Evolutionary conservation across 2,113 vertebrate species (phyloP), one percentile per base, ranked within the genome.

Genomic region (Tragelaphus buxtoni): DNA sequence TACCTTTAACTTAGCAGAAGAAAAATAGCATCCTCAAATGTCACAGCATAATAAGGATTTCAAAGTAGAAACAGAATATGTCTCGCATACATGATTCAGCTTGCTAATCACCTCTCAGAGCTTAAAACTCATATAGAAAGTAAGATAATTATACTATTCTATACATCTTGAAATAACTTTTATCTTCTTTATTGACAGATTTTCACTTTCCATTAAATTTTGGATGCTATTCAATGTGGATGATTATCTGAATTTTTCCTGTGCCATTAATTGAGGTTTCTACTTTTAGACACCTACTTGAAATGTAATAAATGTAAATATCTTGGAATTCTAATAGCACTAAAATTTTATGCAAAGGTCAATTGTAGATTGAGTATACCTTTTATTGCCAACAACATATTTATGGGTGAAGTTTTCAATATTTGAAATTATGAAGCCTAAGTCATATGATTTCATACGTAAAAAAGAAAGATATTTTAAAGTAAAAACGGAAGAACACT

Each of bases 241-340:
- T 55, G 58, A 56, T 8, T 17, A 82, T 76, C 24, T 88, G 56
- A 55, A 28, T 24, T 86, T 56, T 72, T 69, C 6, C 16, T 65
- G 5, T 83, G 30, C 42, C 6, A 14, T 82, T 95, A 74, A 86
- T 26, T 85, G 22, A 72, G 9, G 3, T 88, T 89, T 89, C 72
- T 80, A 58, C 11, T 76, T 88, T 93, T 89, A 77, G 18, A 82
- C 39, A 77, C 0, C 9, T 30, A 51, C 32, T 96, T 94, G 85
- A 91, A 88, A 65, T 91, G n/a, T 74, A 92, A 88, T 79, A 45
- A 74, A 28, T 35, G 72, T 88, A 95, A 92, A 91, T 79, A 69
- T 18, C 69, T 77, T 72, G 18, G 16, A 94, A 93, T 84, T 91
- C 72, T 72, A 65, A 55, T 1, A 95, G 16, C 39, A 22, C 13